A percentile compares a stretch with the other conserved stretches of the same genome.
phyloP scores from a whole-genome alignment of 92 coral and sea anemone species.

The Pocillopora meandrina region DNA sequence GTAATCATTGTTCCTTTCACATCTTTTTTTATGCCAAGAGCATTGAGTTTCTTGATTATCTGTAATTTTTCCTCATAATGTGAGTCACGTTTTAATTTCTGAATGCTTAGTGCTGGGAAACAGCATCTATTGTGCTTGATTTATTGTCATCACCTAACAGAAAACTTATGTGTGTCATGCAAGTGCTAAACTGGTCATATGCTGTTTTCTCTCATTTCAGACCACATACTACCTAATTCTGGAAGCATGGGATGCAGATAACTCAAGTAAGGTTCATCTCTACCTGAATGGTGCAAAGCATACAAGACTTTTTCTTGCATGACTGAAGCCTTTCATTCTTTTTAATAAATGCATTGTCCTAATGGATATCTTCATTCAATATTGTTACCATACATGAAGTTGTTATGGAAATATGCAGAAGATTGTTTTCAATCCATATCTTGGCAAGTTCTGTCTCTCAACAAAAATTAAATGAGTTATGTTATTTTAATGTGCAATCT shows the following conservation, averaged over 20 bases:
- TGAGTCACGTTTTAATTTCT: not conserved
- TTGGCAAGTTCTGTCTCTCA: too few species aligned
- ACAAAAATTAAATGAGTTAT: too few species aligned
- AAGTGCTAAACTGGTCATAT: not conserved
- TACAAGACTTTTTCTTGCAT: slow-evolving; percentile 1
- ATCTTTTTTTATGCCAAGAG: not conserved
- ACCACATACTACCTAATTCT: slow-evolving; percentile 79
- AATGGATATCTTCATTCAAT: slow-evolving; percentile 15
- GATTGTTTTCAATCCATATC: not conserved
- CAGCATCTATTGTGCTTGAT: not conserved
- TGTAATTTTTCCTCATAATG: not conserved
- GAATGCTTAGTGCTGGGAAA: not conserved
- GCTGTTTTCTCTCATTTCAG: slow-evolving; percentile 49
- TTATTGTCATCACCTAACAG: not conserved
- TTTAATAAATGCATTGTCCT: not conserved
- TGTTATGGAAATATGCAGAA: slow-evolving; percentile 10
- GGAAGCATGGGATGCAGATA: slow-evolving; percentile 88
- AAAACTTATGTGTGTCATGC: slow-evolving; percentile 11
- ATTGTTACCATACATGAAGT: slow-evolving; percentile 2
- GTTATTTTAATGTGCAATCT: too few species aligned
- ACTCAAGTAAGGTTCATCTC: slow-evolving; percentile 62
- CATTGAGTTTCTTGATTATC: not conserved
- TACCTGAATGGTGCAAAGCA: not conserved
- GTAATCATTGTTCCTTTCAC: not conserved
- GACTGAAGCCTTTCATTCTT: not conserved